These are phyloP conservation scores for Solea senegalensis DNA, from an alignment of 2,113 vertebrate species.

Conservation along the genomic window DNA sequence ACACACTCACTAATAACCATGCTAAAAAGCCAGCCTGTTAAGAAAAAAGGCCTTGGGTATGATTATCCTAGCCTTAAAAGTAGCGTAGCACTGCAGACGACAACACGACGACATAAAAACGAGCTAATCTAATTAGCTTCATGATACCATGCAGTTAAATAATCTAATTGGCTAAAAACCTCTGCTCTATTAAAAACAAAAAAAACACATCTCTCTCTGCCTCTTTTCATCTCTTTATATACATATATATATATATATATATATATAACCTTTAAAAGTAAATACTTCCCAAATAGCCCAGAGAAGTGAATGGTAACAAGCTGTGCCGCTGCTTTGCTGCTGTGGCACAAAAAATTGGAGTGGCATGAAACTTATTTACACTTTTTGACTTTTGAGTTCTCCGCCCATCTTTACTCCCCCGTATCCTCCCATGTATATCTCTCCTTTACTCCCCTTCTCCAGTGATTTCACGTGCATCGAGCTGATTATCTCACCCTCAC, in stretches of 20 bases:
- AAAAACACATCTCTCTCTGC: slow-evolving; percentile 24
- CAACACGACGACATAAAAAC: slow-evolving; percentile 54
- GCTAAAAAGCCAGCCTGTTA: slow-evolving; percentile 31
- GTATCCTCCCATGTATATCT: neutral
- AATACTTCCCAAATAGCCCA: slow-evolving; percentile 56
- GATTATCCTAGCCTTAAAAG: slow-evolving; percentile 54
- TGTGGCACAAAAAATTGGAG: slow-evolving; percentile 36
- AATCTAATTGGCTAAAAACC: slow-evolving; percentile 67
- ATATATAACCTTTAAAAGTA: slow-evolving; percentile 56
- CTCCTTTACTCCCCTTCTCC: slow-evolving; percentile 5
- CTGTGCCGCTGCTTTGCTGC: slow-evolving; percentile 25
- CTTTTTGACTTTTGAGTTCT: slow-evolving; percentile 51
- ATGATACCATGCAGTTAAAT: slow-evolving; percentile 67
- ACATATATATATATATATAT: neutral
- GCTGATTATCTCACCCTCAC: slow-evolving; percentile 48
- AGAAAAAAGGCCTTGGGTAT: slow-evolving; percentile 39
- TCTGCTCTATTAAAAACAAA: no score
- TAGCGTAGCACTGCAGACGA: slow-evolving; percentile 36
- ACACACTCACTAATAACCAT: slow-evolving; percentile 18
- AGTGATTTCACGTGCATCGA: slow-evolving; percentile 36
- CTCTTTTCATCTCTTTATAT: slow-evolving; percentile 11
- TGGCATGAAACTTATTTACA: slow-evolving; percentile 24
- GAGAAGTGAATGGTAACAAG: slow-evolving; percentile 43
- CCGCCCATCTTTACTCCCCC: slow-evolving; percentile 1
- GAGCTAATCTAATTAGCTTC: slow-evolving; percentile 65